phyloP scores from a whole-genome alignment of 2,888 invertebrate genomes.

The Venusia cambrica region DNA sequence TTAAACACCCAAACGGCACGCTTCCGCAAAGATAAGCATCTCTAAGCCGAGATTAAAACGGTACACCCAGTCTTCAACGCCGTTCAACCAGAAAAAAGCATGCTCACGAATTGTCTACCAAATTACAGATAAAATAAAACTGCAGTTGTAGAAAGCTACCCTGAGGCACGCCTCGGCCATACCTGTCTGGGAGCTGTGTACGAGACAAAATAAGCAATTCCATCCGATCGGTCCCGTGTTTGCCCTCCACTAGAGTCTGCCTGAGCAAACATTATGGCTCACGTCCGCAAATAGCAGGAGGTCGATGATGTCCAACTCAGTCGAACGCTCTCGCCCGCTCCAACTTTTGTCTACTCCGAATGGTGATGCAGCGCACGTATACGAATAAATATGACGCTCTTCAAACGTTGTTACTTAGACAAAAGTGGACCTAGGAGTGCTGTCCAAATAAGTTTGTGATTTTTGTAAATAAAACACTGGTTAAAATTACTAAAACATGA shows the following conservation, averaged over 20 bases:
- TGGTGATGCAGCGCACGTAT: constrained; percentile 33
- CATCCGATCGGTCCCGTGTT: constrained; percentile 77
- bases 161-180: constrained; percentile 61
- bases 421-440: constrained; percentile 34
- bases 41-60: constrained; percentile 60
- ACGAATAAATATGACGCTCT: constrained; percentile 37
- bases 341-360: constrained; percentile 46
- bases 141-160: constrained; percentile 52
- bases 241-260: constrained; percentile 79
- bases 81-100: constrained; percentile 57
- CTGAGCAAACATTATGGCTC: constrained; percentile 75
- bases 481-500: constrained; percentile 25
- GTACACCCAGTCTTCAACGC: constrained; percentile 48
- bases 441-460: constrained; percentile 32
- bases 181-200: constrained; percentile 75
- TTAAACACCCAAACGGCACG: constrained; percentile 51
- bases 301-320: constrained; percentile 70
- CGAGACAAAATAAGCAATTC: constrained; percentile 81
- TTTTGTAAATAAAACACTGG: constrained; percentile 34
- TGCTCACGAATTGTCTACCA: constrained; percentile 52
- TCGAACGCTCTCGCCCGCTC: constrained; percentile 53
- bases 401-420: constrained; percentile 35
- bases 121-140: constrained; percentile 56
- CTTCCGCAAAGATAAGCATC: constrained; percentile 57
- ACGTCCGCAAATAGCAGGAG: constrained; percentile 77